These are phyloP conservation scores for Trachelus tabidus DNA, from an alignment of 2,888 invertebrate species.

Conservation along the genomic window DNA sequence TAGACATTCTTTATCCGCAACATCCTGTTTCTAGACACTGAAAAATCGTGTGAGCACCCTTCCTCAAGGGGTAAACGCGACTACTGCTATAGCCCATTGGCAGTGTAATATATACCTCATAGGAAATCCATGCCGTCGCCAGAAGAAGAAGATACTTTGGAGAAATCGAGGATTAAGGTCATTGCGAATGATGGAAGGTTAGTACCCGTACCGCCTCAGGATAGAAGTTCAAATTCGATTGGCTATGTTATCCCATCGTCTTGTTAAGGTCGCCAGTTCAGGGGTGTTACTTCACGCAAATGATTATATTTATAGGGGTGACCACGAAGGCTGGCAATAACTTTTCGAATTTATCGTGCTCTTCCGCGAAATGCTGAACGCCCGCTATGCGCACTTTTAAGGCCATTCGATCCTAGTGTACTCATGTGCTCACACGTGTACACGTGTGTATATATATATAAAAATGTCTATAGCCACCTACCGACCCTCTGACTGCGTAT, in stretches of 20 bases:
- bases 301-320: slow-evolving; percentile 24
- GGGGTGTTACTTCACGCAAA: slow-evolving; percentile 38
- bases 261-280: slow-evolving; percentile 52
- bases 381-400: neutral
- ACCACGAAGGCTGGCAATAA: slow-evolving; percentile 45
- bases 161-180: neutral
- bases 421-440: neutral
- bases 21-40: neutral
- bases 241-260: slow-evolving; percentile 29
- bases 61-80: neutral
- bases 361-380: slow-evolving; percentile 49
- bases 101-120: neutral
- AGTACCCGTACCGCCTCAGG: neutral
- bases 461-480: neutral
- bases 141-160: neutral
- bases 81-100: neutral
- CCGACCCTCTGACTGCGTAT: slow-evolving; percentile 25
- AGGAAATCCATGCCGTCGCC: neutral
- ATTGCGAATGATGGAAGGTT: neutral
- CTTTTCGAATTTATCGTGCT: slow-evolving; percentile 56
- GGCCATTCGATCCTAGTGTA: neutral
- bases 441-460: neutral
- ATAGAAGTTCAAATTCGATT: neutral
- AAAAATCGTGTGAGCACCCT: neutral
- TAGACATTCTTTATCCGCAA: neutral